Conservation (phyloP, 2,888 invertebrate genomes). For the Allygus modestus region DNA sequence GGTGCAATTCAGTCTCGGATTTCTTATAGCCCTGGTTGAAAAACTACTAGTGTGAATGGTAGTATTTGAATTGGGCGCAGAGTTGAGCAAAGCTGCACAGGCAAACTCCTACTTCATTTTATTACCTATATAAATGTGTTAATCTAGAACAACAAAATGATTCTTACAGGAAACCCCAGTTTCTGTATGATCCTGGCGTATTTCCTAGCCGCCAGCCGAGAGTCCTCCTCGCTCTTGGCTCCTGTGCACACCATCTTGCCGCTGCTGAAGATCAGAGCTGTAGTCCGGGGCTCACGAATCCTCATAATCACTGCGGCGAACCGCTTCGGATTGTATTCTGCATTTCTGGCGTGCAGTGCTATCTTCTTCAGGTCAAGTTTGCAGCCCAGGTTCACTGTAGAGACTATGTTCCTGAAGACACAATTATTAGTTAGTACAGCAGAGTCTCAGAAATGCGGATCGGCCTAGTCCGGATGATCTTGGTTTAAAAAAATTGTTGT, state of each 20-base stretch:
- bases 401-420: conserved; percentile 93
- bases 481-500: too few species aligned
- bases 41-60: too few species aligned
- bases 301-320: conserved; percentile 99
- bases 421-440: conserved; percentile 57
- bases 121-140: too few species aligned
- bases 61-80: too few species aligned
- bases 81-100: too few species aligned
- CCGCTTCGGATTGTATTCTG: conserved; percentile 99
- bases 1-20: too few species aligned
- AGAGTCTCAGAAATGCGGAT: too few species aligned
- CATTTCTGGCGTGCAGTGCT: conserved; percentile 97
- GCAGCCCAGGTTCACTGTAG: conserved; percentile 97
- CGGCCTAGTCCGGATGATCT: too few species aligned
- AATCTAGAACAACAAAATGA: too few species aligned
- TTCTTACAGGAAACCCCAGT: conserved; percentile 84
- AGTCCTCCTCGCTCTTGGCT: conserved; percentile 90
- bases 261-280: conserved; percentile 89
- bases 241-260: conserved; percentile 94
- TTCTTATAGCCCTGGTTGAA: too few species aligned
- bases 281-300: conserved; percentile 91
- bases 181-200: conserved; percentile 91
- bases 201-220: conserved; percentile 87
- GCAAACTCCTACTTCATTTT: too few species aligned
- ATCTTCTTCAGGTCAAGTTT: conserved; percentile 98